Conservation (phyloP, 2,888 invertebrate genomes). For the Cantharis lateralis region DNA sequence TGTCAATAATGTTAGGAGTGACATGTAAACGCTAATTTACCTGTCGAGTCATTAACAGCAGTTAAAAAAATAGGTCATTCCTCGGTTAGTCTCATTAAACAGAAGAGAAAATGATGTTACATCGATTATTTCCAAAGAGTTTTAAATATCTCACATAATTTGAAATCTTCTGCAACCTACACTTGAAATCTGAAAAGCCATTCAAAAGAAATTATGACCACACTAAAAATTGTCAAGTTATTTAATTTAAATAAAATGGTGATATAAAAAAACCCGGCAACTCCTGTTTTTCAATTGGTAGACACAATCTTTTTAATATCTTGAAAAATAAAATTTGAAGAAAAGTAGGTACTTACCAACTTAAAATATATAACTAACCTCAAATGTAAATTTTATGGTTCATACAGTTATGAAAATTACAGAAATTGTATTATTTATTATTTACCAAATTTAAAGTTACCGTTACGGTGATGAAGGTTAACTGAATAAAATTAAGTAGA, state of each 20-base stretch:
- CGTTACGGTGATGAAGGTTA: not conserved
- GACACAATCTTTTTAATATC: not conserved
- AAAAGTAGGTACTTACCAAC: not conserved
- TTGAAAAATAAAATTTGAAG: not conserved
- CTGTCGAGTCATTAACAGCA: slow-evolving; percentile 19
- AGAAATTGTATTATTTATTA: slow-evolving; percentile 2
- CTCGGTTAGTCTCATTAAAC: slow-evolving; percentile 4
- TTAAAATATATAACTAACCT: not conserved
- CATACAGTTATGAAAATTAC: not conserved
- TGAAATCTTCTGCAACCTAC: slow-evolving; percentile 6
- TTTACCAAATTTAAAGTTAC: not conserved
- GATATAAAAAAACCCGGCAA: not conserved
- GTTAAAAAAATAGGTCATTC: slow-evolving; percentile 17
- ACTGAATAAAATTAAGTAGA: not conserved
- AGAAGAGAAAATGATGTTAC: slow-evolving; percentile 1
- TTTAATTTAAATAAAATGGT: slow-evolving; percentile 4
- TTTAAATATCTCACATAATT: slow-evolving; percentile 6
- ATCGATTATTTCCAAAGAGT: slow-evolving; percentile 4
- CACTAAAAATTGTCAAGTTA: not conserved
- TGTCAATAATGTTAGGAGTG: slow-evolving; percentile 23
- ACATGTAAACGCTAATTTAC: slow-evolving; percentile 20
- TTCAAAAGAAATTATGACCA: slow-evolving; percentile 17
- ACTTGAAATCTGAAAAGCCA: slow-evolving; percentile 14
- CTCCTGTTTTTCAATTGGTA: not conserved
- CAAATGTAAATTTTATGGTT: not conserved